Conservation (phyloP, 30 jellyfish, hydroid and myxozoan genomes). For the Sanderia malayensis region DNA sequence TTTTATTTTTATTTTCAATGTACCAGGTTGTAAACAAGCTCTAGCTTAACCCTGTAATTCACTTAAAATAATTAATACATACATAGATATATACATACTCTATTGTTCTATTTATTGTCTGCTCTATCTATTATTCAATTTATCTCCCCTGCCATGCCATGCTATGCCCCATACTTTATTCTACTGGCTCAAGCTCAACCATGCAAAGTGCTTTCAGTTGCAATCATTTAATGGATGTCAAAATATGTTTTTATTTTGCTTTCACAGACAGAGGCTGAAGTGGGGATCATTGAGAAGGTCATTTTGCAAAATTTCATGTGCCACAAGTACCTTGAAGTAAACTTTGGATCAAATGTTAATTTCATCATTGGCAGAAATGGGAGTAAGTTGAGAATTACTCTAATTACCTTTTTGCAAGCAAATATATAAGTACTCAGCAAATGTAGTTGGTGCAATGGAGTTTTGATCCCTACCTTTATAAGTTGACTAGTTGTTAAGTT, state of each 20-base stretch:
- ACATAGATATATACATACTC: neutral
- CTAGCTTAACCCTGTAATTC: no score
- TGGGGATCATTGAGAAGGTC: conserved; percentile 79
- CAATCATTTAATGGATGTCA: neutral
- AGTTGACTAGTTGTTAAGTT: no score
- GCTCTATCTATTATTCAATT: no score
- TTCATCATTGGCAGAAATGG: conserved; percentile 92
- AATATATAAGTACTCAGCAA: neutral
- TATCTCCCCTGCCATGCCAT: no score
- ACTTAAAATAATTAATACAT: no score
- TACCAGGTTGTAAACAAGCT: no score
- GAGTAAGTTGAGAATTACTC: conserved; percentile 36
- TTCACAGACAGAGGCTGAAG: conserved; percentile 91
- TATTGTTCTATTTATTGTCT: no score
- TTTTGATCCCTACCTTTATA: no score
- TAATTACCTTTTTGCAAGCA: neutral
- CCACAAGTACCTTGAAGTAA: conserved; percentile 72
- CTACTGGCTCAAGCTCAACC: no score
- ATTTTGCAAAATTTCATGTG: conserved; percentile 83
- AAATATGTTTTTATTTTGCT: neutral
- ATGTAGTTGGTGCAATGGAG: neutral
- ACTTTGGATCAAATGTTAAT: conserved; percentile 79
- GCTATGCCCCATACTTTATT: no score
- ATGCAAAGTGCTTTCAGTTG: no score
- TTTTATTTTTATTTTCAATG: no score